Percentiles rank a stretch among this genome's conserved stretches.
Conservation (phyloP, 2,797 vertebrate genomes). For the Malurus splendens region DNA sequence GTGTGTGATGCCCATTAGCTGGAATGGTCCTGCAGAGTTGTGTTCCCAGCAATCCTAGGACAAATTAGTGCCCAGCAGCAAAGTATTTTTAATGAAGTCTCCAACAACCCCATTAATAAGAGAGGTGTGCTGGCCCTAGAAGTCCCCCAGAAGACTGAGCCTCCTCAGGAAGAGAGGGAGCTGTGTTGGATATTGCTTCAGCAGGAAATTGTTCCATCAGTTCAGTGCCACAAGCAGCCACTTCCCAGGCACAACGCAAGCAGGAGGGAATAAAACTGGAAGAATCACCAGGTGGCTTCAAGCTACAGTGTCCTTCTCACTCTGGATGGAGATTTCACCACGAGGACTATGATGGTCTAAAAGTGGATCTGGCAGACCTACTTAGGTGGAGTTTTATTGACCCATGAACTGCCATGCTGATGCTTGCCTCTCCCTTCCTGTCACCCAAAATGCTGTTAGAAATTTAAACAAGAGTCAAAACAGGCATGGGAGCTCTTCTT, state of each 20-base stretch:
- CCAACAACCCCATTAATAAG: background rate
- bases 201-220: background rate
- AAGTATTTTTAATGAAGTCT: background rate
- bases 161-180: background rate
- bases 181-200: background rate
- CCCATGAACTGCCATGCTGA: background rate
- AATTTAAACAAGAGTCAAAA: background rate
- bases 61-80: background rate
- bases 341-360: background rate
- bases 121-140: background rate
- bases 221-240: background rate
- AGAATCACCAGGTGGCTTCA: background rate
- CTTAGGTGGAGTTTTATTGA: background rate
- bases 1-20: background rate
- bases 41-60: background rate
- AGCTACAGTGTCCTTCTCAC: background rate
- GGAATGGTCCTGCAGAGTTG: background rate
- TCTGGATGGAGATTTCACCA: background rate
- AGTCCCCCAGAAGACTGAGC: background rate
- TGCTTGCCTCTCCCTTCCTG: background rate
- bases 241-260: background rate
- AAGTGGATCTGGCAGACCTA: background rate
- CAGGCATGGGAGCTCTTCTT: background rate
- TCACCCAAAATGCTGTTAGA: rapidly evolving
- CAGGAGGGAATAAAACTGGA: background rate